phyloP scores from a whole-genome alignment of 1,140 invertebrate genomes.

The Eriocheir sinensis region DNA sequence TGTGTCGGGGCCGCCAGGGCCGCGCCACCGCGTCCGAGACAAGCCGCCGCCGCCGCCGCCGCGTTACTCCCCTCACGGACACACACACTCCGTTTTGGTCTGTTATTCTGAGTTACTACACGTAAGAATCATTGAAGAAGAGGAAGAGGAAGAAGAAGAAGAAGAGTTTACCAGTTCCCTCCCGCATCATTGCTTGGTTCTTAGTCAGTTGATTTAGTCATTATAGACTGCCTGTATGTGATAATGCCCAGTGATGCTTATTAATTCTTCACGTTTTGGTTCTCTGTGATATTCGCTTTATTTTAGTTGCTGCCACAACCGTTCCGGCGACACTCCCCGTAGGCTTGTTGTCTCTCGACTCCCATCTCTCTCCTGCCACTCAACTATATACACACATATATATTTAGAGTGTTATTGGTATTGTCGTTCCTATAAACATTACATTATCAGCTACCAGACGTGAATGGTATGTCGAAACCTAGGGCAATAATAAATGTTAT shows the following conservation, averaged over 20 bases:
- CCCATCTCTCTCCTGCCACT: constrained; percentile 75
- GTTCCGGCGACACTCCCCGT: constrained; percentile 66
- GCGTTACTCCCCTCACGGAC: constrained; percentile 68
- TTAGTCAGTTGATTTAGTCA: constrained; percentile 77
- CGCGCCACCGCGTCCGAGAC: constrained; percentile 70
- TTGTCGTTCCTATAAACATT: constrained; percentile 78
- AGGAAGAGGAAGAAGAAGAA: constrained; percentile 43
- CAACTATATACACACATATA: constrained; percentile 77
- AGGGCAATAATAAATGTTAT: constrained; percentile 79
- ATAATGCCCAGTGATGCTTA: constrained; percentile 78
- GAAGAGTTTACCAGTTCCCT: constrained; percentile 38
- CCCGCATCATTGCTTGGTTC: constrained; percentile 76
- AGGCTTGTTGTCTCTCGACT: constrained; percentile 75
- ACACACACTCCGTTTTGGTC: constrained; percentile 77
- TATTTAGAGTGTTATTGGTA: constrained; percentile 78
- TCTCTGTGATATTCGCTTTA: constrained; percentile 79
- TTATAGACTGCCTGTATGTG: constrained; percentile 78
- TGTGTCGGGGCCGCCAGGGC: constrained; percentile 44
- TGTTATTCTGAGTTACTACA: constrained; percentile 64
- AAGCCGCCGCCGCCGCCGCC: constrained; percentile 62
- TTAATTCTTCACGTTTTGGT: constrained; percentile 78
- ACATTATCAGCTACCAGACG: constrained; percentile 75
- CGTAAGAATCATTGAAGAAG: background rate
- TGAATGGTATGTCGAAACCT: constrained; percentile 78
- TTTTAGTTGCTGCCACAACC: constrained; percentile 77